Conservation (phyloP, 2,888 invertebrate species). For the Isotomurus palustris region DNA sequence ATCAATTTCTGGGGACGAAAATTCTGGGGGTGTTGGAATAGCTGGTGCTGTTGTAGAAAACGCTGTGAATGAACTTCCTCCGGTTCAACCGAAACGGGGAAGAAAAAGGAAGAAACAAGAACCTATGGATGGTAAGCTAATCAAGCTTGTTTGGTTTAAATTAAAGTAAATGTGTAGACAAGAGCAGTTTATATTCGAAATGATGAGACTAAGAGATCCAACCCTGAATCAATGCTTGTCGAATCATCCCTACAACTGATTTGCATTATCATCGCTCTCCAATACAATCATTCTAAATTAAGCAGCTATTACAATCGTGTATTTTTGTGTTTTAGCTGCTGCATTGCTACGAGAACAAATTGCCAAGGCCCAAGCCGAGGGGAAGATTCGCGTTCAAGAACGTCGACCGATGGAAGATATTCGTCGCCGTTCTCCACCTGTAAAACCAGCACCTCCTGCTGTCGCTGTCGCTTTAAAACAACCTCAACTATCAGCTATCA, state of each 20-base stretch:
- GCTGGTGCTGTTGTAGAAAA: background rate
- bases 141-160: too few relatives aligned
- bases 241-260: too few relatives aligned
- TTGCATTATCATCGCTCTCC: too few relatives aligned
- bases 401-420: conserved; percentile 10
- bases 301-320: too few relatives aligned
- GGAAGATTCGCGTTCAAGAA: background rate
- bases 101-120: background rate
- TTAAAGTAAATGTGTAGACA: too few relatives aligned
- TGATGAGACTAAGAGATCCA: too few relatives aligned
- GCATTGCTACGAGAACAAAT: conserved; percentile 23
- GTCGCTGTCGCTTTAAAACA: background rate
- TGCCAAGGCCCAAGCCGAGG: conserved; percentile 28
- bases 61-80: background rate
- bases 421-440: background rate
- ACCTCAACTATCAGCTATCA: conserved; percentile 3
- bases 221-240: too few relatives aligned
- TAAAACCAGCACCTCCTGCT: background rate
- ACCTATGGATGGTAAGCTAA: conserved; percentile 5
- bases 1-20: background rate
- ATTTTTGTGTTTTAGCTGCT: too few relatives aligned
- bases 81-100: conserved; percentile 7
- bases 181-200: too few relatives aligned
- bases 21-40: background rate
- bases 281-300: too few relatives aligned